Evolutionary conservation across 1,140 invertebrate species (phyloP), one percentile per base, ranked within the genome.

Genomic region (Rhizoglyphus robini): DNA sequence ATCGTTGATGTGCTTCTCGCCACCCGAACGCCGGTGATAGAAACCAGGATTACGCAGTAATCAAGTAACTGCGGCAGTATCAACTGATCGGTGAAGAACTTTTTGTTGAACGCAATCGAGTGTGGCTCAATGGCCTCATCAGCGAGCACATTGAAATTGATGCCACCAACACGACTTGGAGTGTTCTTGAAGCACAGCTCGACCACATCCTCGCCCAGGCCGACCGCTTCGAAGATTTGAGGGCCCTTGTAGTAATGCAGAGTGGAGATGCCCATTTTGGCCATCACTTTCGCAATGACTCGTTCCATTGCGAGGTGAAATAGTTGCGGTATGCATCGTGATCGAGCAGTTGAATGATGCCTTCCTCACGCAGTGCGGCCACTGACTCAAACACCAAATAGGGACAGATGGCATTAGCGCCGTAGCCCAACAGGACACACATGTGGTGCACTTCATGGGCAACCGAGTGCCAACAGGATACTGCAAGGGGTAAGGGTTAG

Each of bases 201-300:
- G 58, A 99, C 84, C 0, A 99, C 88, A 75, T 97, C 91, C 67
- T 88, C 81, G 47, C 86, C 84, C 5, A 99, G 76, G 15, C 96
- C 96, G 29, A 99, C 91, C 27, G 94, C 94, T 79, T 99, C 96
- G 75, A 99, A 99, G 70, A 99, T 99, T 79, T 99, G 96, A 4
- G 96, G 96, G 69, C 93, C 90, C 79, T 98, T 98, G 76, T 99
- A 99, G n/a, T 92, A 96, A 74, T 99, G 95, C 20, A 99, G 77
- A 0, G 95, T 99, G 48, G 92, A 96, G 73, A 99, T 99, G 41
- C 96, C 96, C 96, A 99, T 99, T 78, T 99, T 99, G 1, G 96
- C 95, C 96, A 99, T 99, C 0, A 97, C 80, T 72, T 71, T 54
- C 0, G 87, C 82, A 65, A 90, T 83, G 62, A 88, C 88, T 13